Conservation (phyloP, 2,113 vertebrate genomes). For the Paedocypris sp. region DNA sequence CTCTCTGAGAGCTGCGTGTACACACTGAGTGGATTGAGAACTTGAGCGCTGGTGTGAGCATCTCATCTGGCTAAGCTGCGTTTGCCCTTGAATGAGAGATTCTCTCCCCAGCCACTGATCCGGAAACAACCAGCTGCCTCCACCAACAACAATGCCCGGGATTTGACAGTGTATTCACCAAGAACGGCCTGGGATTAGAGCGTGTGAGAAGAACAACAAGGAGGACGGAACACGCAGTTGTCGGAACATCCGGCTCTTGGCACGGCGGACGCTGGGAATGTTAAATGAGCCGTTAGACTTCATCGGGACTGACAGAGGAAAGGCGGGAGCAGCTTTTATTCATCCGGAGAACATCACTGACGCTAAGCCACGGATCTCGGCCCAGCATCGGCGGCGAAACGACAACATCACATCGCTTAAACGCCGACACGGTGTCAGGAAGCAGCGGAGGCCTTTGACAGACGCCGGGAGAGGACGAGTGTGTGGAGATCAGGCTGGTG, state of each 20-base stretch:
- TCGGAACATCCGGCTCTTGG: constrained; percentile 21
- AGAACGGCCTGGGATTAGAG: constrained; percentile 16
- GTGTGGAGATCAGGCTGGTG: no score
- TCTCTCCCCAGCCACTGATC: constrained; percentile 3
- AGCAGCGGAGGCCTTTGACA: background rate
- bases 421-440: background rate
- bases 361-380: background rate
- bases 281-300: constrained; percentile 14
- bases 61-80: constrained; percentile 1
- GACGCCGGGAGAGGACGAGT: no score
- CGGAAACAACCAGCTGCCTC: constrained; percentile 18
- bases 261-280: background rate
- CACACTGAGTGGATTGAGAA: no score
- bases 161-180: constrained; percentile 10
- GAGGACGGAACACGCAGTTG: constrained; percentile 9
- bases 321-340: background rate
- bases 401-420: background rate
- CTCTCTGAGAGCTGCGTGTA: no score
- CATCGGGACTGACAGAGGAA: background rate
- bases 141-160: constrained; percentile 9
- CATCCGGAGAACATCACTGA: background rate
- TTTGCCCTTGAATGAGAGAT: constrained; percentile 16
- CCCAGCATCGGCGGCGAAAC: background rate
- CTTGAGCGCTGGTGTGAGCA: background rate
- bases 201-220: constrained; percentile 20